phyloP scores from a whole-genome alignment of 2,113 vertebrate genomes.

The Phyllostomus discolor region DNA sequence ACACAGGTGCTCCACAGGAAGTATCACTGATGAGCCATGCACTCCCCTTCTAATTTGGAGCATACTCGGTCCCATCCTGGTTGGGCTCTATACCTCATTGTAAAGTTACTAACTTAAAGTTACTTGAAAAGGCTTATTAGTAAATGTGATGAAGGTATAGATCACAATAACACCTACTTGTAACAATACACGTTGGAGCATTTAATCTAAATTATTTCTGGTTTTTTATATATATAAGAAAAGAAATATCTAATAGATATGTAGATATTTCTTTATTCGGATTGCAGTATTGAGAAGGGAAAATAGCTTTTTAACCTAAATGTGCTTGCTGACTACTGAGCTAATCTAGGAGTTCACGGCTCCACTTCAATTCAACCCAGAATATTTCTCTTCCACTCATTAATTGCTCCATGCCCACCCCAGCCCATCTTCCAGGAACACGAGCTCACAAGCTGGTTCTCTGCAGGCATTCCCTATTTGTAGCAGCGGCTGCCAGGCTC shows the following conservation, averaged over 20 bases:
- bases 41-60: background rate
- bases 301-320: constrained; percentile 10
- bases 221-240: background rate
- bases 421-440: background rate
- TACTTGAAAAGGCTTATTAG: constrained; percentile 30
- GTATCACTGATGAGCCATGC: background rate
- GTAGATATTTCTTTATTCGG: constrained; percentile 46
- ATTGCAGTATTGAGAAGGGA: background rate
- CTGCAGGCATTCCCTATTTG: background rate
- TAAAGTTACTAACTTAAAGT: constrained; percentile 22
- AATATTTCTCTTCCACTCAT: background rate
- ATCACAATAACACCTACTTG: background rate
- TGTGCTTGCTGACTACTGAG: background rate
- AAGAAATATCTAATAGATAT: background rate
- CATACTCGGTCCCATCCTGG: background rate
- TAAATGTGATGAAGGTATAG: background rate
- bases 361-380: background rate
- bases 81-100: constrained; percentile 5
- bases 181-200: constrained; percentile 50
- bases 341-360: background rate
- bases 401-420: background rate
- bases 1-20: background rate
- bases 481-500: background rate
- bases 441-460: background rate
- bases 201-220: constrained; percentile 35